Evolutionary conservation across 2,888 invertebrate species (phyloP).

Genomic region (Pammene aurita): DNA sequence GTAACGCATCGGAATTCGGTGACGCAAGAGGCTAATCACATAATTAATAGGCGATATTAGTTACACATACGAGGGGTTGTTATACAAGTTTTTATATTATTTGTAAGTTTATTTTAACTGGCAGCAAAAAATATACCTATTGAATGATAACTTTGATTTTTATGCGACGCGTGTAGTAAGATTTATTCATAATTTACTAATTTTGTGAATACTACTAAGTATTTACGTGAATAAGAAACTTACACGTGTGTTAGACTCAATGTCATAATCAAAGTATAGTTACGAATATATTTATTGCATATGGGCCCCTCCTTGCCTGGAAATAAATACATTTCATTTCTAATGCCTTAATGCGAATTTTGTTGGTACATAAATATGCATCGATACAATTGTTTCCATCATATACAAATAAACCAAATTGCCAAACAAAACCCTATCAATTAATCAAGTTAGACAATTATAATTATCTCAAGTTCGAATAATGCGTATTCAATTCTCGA

Average conservation of each 20-base stretch:
- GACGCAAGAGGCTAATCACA: slow-evolving; percentile 55
- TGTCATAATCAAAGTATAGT: no score
- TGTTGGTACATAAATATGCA: no score
- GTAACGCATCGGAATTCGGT: slow-evolving; percentile 59
- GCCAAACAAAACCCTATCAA: neutral
- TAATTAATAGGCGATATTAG: slow-evolving; percentile 45
- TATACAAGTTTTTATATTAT: slow-evolving; percentile 4
- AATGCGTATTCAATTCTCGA: neutral
- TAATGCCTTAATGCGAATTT: no score
- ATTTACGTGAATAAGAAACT: no score
- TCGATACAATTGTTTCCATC: no score
- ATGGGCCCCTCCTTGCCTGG: no score
- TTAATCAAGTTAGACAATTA: neutral
- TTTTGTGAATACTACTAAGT: neutral
- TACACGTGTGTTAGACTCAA: no score
- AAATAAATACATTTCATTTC: no score
- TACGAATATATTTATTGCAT: no score
- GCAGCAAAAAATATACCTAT: neutral
- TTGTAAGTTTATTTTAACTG: neutral
- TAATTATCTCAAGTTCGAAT: neutral
- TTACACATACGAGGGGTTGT: slow-evolving; percentile 31
- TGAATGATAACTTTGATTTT: neutral
- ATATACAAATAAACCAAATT: neutral
- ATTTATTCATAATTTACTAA: no score
- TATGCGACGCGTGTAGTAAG: no score